Conservation (phyloP, 2,113 vertebrate species). For the Sinocyclocheilus rhinocerous region DNA sequence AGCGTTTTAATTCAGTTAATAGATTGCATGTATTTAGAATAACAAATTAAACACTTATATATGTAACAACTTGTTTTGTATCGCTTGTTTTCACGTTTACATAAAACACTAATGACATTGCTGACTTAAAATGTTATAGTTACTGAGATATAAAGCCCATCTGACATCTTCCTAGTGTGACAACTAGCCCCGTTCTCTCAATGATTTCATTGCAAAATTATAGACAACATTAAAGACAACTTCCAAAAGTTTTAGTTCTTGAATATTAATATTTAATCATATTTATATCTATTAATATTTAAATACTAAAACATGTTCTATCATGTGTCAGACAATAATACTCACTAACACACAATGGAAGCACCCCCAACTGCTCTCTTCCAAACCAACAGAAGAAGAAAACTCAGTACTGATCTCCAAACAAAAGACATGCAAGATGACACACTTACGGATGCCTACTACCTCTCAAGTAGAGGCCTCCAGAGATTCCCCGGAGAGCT, state of each 20-base stretch:
- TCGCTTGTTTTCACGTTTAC: not conserved
- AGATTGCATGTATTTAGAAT: not conserved
- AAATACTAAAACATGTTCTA: not conserved
- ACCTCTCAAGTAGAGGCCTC: slow-evolving; percentile 24
- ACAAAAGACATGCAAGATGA: slow-evolving; percentile 25
- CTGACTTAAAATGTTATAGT: too few relatives aligned
- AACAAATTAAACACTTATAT: not conserved
- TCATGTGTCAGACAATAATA: not conserved
- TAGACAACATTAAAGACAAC: too few relatives aligned
- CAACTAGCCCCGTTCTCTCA: too few relatives aligned
- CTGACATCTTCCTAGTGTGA: not conserved
- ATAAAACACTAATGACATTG: too few relatives aligned
- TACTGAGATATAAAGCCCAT: too few relatives aligned
- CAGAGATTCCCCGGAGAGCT: not conserved
- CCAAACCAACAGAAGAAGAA: slow-evolving; percentile 11
- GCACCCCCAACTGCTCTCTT: not conserved
- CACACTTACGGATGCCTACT: slow-evolving; percentile 11
- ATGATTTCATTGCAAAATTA: too few relatives aligned
- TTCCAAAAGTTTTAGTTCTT: not conserved
- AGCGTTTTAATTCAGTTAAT: not conserved
- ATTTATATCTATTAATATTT: too few relatives aligned
- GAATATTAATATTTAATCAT: not conserved
- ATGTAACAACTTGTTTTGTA: not conserved
- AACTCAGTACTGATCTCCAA: not conserved
- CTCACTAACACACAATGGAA: not conserved